Evolutionary conservation across 2,888 invertebrate genomes (phyloP), one percentile per base, ranked within the genome.

Genomic region (Scrobipalpa costella): DNA sequence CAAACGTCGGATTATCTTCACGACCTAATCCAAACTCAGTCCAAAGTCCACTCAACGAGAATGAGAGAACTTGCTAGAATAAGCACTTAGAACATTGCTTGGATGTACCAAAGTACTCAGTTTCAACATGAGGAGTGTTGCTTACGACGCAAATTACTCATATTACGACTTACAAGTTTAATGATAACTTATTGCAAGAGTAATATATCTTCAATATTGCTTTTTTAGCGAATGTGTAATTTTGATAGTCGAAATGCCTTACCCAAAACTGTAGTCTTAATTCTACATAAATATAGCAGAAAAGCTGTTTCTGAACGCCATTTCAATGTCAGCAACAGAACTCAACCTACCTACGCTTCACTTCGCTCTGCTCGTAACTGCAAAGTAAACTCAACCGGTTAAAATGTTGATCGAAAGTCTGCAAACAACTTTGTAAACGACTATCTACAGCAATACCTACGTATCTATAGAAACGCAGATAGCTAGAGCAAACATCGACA

Each of bases 381-480:
- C 36, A 17, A 19, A 38, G 36, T 21, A 47, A 59, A 59, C 44
- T 44, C 38, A 34, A 49, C 40, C 40, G 58, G 19, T 58, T 61
- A 36, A 49, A 61, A 50, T 38, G 50, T 50, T 52, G 55, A 62
- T 55, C 62, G 55, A 62, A 62, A 62, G 62, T 62, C 55, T 17
- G 34, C 57, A 33, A 55, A 44, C 62, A 57, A 62, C 57, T 55
- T 57, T 33, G 57, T 62, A 49, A 60, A 49, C 60, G 49, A 49
- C 47, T 27, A n/a, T 34, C 33, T 33, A 34, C 33, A 58, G 27
- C 27, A 2, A 40, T 11, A 34, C 38, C 34, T 62, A 57, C 17
- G 17, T 34, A 62, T 2, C 47, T 62, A 58, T 58, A 52, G 50
- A 49, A 21, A 52, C 19, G 50, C 52, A 52, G 36, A 50, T 15